A percentile compares a stretch with the other conserved stretches of the same genome.
Evolutionary conservation across 1,140 invertebrate genomes (phyloP).

Genomic region (Ladona fulva): DNA sequence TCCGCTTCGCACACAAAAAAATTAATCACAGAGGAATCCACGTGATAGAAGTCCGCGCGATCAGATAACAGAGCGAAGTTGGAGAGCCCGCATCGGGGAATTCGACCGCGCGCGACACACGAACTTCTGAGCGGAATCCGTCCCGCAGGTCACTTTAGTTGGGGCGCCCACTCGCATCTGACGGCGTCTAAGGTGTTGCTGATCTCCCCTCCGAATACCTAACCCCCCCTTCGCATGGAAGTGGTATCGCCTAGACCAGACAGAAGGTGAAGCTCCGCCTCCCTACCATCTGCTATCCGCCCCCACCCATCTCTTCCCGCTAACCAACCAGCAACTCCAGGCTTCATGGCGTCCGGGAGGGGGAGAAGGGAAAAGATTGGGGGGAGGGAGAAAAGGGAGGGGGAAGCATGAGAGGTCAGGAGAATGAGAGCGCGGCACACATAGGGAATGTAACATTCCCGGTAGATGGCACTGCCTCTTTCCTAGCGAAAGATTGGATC

Average conservation of each 20-base stretch:
- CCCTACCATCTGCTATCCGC: background rate
- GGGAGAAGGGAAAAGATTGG: background rate
- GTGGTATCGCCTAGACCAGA: slow-evolving; percentile 2
- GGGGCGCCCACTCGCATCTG: background rate
- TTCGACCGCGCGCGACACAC: too few species aligned
- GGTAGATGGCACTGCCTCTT: too few species aligned
- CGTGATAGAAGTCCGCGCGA: too few species aligned
- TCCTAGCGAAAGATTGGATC: too few species aligned
- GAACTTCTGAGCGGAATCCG: too few species aligned
- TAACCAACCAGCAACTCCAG: slow-evolving; percentile 7
- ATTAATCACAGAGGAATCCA: too few species aligned
- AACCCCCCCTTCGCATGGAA: background rate
- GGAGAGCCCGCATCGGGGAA: too few species aligned
- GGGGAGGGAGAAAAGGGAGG: background rate
- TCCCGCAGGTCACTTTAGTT: background rate
- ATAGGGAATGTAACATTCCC: background rate
- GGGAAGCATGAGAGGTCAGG: background rate
- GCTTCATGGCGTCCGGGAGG: background rate
- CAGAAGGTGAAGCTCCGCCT: slow-evolving; percentile 1
- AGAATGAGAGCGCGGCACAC: background rate
- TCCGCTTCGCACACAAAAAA: too few species aligned
- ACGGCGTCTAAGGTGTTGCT: background rate
- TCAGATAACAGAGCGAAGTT: too few species aligned
- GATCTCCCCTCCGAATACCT: background rate
- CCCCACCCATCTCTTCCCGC: background rate